A percentile compares a stretch with the other conserved stretches of the same genome.
Conservation (phyloP, 2,888 invertebrate genomes). For the Smittia aterrima region DNA sequence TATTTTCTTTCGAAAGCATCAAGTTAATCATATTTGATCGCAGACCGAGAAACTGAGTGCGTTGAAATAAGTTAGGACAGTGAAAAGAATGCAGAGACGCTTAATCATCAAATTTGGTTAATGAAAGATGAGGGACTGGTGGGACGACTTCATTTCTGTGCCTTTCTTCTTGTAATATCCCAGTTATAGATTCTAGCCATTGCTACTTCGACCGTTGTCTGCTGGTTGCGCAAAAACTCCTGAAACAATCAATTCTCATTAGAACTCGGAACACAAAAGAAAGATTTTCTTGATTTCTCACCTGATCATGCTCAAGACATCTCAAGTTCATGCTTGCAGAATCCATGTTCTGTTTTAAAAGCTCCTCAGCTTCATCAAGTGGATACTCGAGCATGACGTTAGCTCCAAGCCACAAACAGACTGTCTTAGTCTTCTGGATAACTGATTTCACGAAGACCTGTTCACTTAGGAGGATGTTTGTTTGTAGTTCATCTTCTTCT, state of each 20-base stretch:
- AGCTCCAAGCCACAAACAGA: conserved; percentile 80
- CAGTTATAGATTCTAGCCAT: conserved; percentile 98
- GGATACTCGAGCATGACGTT: conserved; percentile 98
- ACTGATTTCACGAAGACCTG: conserved; percentile 82
- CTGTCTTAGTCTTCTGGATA: conserved; percentile 85
- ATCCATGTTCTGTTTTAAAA: conserved; percentile 78
- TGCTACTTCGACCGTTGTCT: conserved; percentile 97
- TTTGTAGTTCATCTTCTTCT: conserved; percentile 72
- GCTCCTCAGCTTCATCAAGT: conserved; percentile 81
- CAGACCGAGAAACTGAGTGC: background rate
- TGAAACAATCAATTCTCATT: background rate
- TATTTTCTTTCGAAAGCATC: background rate
- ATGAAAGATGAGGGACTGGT: background rate
- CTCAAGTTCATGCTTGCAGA: conserved; percentile 80
- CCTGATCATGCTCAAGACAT: conserved; percentile 87
- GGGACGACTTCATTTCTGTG: background rate
- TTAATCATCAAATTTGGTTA: background rate
- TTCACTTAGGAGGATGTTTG: conserved; percentile 89
- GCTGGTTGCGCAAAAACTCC: conserved; percentile 73
- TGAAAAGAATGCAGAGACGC: background rate
- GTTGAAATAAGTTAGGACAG: background rate
- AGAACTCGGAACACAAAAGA: background rate
- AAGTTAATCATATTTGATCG: background rate
- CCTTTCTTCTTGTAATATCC: conserved; percentile 82
- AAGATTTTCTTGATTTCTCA: background rate